Evolutionary conservation across 2,888 invertebrate species (phyloP).

Genomic region (Rhagophthalmus giganteus): DNA sequence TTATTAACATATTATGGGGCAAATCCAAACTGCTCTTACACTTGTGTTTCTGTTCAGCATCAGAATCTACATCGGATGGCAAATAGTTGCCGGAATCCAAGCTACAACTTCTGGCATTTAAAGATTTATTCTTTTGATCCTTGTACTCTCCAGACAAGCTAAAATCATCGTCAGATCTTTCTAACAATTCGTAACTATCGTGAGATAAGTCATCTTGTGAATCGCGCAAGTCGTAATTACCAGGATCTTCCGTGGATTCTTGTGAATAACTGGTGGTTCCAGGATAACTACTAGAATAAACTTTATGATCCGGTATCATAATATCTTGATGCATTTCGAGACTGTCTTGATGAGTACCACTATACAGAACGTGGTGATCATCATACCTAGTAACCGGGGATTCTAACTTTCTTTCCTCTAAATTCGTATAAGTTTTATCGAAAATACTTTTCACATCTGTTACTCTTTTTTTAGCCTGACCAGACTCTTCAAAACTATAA

Average conservation of each 20-base stretch:
- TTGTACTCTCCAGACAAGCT: slow-evolving; percentile 53
- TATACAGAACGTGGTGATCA: slow-evolving; percentile 66
- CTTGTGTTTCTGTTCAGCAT: slow-evolving; percentile 61
- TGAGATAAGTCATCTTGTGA: slow-evolving; percentile 87
- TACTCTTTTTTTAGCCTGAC: slow-evolving; percentile 65
- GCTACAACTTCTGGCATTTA: slow-evolving; percentile 66
- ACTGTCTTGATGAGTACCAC: slow-evolving; percentile 63
- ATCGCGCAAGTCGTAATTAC: slow-evolving; percentile 65
- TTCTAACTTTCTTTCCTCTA: slow-evolving; percentile 60
- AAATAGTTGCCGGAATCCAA: slow-evolving; percentile 77
- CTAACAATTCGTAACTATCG: slow-evolving; percentile 84
- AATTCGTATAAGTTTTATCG: slow-evolving; percentile 39
- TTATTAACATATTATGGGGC: slow-evolving; percentile 75
- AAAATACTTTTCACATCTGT: slow-evolving; percentile 56
- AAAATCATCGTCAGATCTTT: slow-evolving; percentile 71
- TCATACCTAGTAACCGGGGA: slow-evolving; percentile 75
- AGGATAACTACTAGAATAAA: slow-evolving; percentile 85
- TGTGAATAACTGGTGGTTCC: slow-evolving; percentile 72
- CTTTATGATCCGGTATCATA: slow-evolving; percentile 67
- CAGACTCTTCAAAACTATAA: slow-evolving; percentile 73
- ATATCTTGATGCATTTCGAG: slow-evolving; percentile 71
- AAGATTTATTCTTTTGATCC: slow-evolving; percentile 45
- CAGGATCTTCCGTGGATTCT: slow-evolving; percentile 67
- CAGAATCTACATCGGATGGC: slow-evolving; percentile 73
- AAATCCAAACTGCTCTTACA: slow-evolving; percentile 70